These are phyloP conservation scores for Hydrozoanthus gracilis DNA, from an alignment of 92 coral and sea anemone genomes.

Conservation along the genomic window DNA sequence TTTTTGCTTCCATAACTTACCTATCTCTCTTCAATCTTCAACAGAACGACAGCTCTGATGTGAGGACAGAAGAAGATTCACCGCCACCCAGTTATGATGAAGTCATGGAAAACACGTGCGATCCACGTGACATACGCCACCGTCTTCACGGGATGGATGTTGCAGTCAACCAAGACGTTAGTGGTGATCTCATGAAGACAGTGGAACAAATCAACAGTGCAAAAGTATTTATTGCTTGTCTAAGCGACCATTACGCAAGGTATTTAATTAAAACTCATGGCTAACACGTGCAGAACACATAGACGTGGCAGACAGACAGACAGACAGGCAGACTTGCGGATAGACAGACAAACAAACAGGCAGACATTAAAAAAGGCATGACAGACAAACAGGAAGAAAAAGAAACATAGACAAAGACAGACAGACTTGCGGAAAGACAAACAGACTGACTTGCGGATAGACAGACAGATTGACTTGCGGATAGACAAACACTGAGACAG, in stretches of 20 bases:
- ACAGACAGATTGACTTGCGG: too few species aligned
- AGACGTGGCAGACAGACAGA: too few species aligned
- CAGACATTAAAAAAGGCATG: too few species aligned
- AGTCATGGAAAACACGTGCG: constrained; percentile 59
- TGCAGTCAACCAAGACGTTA: constrained; percentile 66
- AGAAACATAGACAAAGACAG: too few species aligned
- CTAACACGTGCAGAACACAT: background rate
- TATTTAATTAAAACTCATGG: constrained; percentile 9
- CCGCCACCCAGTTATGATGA: constrained; percentile 81
- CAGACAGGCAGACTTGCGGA: too few species aligned
- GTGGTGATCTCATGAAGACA: constrained; percentile 63
- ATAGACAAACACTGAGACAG: too few species aligned
- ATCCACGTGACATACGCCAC: constrained; percentile 66
- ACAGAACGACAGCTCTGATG: constrained; percentile 82
- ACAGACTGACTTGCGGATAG: too few species aligned
- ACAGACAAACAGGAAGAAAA: too few species aligned
- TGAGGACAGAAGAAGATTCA: constrained; percentile 75
- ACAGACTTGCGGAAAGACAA: too few species aligned
- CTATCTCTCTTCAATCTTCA: background rate
- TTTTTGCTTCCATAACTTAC: too few species aligned
- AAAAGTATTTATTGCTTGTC: constrained; percentile 89
- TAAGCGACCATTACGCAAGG: constrained; percentile 92
- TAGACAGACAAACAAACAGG: too few species aligned
- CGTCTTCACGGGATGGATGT: constrained; percentile 70
- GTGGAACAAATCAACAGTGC: constrained; percentile 77